phyloP scores from a whole-genome alignment of 1,140 invertebrate species.

The Homarus americanus region DNA sequence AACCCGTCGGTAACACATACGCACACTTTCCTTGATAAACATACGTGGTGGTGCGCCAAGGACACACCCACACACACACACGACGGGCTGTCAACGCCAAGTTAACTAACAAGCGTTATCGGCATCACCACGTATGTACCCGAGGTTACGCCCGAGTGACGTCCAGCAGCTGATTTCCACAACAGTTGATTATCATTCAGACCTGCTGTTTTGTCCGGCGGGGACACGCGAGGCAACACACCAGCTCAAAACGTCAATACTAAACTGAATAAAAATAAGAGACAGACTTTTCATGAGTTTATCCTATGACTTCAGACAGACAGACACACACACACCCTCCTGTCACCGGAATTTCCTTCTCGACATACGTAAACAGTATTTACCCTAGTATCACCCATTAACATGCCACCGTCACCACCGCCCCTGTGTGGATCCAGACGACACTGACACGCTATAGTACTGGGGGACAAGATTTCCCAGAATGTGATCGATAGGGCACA shows the following conservation, averaged over 20 bases:
- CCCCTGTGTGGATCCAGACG: no score
- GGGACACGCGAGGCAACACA: no score
- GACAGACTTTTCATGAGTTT: background rate
- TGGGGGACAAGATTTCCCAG: background rate
- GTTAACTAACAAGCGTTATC: background rate
- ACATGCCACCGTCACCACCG: no score
- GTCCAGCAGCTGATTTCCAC: slow-evolving; percentile 8
- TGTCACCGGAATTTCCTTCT: background rate
- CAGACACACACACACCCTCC: background rate
- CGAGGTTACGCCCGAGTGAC: background rate
- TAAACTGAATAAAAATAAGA: background rate
- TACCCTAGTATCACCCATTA: no score
- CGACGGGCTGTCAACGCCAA: background rate
- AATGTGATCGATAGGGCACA: background rate
- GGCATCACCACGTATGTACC: background rate
- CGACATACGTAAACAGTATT: no score
- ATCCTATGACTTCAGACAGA: background rate
- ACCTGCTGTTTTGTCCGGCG: background rate
- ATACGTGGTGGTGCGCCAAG: no score
- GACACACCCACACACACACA: background rate
- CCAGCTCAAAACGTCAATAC: background rate
- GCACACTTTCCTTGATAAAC: no score
- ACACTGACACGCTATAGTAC: no score
- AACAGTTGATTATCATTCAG: background rate
- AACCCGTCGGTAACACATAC: no score